These are phyloP conservation scores for Zaprionus ornatus DNA, from an alignment of 1,140 invertebrate genomes.

Conservation along the genomic window DNA sequence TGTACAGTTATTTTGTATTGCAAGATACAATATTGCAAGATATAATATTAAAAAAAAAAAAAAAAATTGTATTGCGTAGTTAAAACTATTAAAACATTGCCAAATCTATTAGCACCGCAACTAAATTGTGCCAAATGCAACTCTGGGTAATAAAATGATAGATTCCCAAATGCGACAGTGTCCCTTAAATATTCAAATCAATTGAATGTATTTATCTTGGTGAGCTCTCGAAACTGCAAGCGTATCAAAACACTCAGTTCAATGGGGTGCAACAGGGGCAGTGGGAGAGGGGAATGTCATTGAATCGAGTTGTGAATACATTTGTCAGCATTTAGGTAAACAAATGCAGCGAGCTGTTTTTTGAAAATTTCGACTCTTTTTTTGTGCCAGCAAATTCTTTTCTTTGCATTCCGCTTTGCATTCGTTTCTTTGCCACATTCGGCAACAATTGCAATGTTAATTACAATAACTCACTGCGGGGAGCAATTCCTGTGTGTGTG, in stretches of 20 bases:
- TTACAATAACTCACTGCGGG: conserved; percentile 44
- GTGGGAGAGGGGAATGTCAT: conserved; percentile 1
- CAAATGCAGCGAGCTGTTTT: conserved; percentile 30
- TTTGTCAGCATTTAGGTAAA: conserved; percentile 37
- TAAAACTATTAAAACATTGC: too few species aligned
- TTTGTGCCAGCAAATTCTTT: not conserved
- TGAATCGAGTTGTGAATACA: conserved; percentile 16
- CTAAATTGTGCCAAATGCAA: not conserved
- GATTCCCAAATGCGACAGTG: not conserved
- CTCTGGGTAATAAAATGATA: not conserved
- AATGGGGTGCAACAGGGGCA: not conserved
- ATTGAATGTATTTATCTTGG: conserved; percentile 1
- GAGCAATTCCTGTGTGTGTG: conserved; percentile 8
- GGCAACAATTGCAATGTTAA: conserved; percentile 53
- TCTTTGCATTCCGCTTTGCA: conserved; percentile 1
- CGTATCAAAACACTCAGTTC: not conserved
- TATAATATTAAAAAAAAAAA: too few species aligned
- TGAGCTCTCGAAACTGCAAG: not conserved
- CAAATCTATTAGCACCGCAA: not conserved
- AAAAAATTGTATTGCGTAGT: too few species aligned
- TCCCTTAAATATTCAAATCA: not conserved
- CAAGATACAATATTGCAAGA: too few species aligned
- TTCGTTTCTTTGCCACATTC: not conserved
- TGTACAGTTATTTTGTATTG: too few species aligned
- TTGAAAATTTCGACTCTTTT: not conserved